Conservation (phyloP, 2,797 vertebrate genomes). For the Rhyacichthys aspro region DNA sequence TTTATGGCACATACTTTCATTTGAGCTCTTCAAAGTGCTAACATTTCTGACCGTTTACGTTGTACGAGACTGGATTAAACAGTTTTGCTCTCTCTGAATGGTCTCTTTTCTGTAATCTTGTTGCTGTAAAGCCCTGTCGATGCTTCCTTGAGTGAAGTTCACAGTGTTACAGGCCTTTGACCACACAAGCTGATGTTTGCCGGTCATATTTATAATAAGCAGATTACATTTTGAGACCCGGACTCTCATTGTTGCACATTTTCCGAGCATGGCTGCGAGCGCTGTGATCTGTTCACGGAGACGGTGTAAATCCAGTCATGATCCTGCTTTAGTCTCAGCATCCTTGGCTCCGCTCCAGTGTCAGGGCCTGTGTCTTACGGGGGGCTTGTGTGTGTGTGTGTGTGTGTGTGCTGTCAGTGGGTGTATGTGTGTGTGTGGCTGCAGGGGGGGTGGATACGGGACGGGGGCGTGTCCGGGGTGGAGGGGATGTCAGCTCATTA, state of each 20-base stretch:
- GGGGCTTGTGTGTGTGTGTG: conserved; percentile 52
- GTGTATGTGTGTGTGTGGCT: conserved; percentile 59
- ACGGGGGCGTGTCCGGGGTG: conserved; percentile 63
- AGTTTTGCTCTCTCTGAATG: too few relatives aligned
- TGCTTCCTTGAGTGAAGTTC: background rate
- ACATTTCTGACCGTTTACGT: too few relatives aligned
- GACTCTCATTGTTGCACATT: conserved; percentile 13
- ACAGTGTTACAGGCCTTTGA: background rate
- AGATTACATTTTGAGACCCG: conserved; percentile 10
- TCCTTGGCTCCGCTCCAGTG: conserved; percentile 46
- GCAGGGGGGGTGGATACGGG: conserved; percentile 36
- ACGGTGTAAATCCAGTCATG: conserved; percentile 28
- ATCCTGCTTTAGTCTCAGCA: conserved; percentile 34
- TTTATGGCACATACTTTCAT: too few relatives aligned
- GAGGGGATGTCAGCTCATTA: conserved; percentile 78
- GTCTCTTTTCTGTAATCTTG: too few relatives aligned
- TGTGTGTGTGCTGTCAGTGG: conserved; percentile 50
- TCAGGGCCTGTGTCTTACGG: conserved; percentile 41
- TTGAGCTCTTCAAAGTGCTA: too few relatives aligned
- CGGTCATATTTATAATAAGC: conserved; percentile 12
- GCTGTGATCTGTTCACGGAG: conserved; percentile 6
- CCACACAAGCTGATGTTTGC: conserved; percentile 14
- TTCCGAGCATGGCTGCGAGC: conserved; percentile 4
- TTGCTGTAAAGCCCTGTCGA: too few relatives aligned
- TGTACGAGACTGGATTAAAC: too few relatives aligned